Evolutionary conservation across 1,140 invertebrate genomes (phyloP).

Genomic region (Nephila pilipes): DNA sequence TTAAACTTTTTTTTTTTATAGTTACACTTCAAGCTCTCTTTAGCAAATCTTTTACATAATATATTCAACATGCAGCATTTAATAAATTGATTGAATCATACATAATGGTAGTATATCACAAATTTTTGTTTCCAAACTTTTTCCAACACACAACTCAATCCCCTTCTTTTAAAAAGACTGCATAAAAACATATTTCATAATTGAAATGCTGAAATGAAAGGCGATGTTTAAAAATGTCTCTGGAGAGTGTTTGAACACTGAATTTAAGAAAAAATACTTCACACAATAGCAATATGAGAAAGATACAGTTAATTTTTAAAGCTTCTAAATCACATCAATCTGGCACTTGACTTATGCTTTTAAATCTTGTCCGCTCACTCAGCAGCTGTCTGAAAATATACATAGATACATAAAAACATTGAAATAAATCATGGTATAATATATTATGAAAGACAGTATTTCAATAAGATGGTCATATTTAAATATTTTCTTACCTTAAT

Average conservation of each 20-base stretch:
- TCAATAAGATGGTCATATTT: too few species aligned
- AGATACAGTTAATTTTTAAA: slow-evolving; percentile 56
- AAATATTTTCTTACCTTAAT: slow-evolving; percentile 60
- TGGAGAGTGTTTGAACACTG: slow-evolving; percentile 6
- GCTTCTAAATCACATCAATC: slow-evolving; percentile 67
- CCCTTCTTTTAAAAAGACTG: not conserved
- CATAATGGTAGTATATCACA: not conserved
- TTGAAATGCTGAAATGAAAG: slow-evolving; percentile 23
- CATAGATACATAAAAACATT: not conserved
- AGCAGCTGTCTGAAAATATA: slow-evolving; percentile 65
- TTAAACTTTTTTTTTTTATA: slow-evolving; percentile 1
- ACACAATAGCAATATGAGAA: slow-evolving; percentile 36
- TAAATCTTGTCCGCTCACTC: slow-evolving; percentile 75
- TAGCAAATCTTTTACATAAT: slow-evolving; percentile 13
- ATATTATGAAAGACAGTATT: too few species aligned
- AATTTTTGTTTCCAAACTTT: not conserved
- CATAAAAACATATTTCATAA: slow-evolving; percentile 16
- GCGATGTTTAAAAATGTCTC: slow-evolving; percentile 20
- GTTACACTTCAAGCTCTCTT: slow-evolving; percentile 2
- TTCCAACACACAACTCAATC: not conserved
- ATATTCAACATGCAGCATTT: slow-evolving; percentile 1
- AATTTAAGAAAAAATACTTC: slow-evolving; percentile 37
- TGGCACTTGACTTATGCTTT: slow-evolving; percentile 75
- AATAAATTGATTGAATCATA: not conserved
- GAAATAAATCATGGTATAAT: too few species aligned